These are phyloP conservation scores for Zapus hudsonius DNA, from an alignment of 2,113 vertebrate genomes.

Conservation along the genomic window DNA sequence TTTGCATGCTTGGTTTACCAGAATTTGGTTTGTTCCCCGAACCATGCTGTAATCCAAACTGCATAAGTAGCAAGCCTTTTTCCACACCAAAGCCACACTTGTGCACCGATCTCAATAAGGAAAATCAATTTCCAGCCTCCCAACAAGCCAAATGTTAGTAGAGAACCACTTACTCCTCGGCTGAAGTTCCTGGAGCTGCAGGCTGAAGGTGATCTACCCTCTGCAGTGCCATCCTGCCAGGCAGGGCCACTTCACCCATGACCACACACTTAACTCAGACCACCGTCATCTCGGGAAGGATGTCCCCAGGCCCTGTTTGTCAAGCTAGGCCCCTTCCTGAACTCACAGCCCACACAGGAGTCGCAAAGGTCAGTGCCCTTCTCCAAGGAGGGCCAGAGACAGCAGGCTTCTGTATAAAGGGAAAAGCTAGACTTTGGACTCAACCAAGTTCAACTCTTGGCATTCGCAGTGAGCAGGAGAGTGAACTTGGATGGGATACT, in stretches of 20 bases:
- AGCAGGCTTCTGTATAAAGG: not conserved
- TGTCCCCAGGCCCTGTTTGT: not conserved
- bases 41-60: not conserved
- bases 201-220: not conserved
- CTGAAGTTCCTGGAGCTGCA: not conserved
- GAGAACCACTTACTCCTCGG: not conserved
- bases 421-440: slow-evolving; percentile 22
- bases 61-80: not conserved
- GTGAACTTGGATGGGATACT: not conserved
- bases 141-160: not conserved
- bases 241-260: not conserved
- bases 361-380: slow-evolving; percentile 26
- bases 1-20: slow-evolving; percentile 19
- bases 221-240: not conserved
- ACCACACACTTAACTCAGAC: not conserved
- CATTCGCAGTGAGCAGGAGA: not conserved
- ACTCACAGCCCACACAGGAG: not conserved
- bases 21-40: slow-evolving; percentile 37
- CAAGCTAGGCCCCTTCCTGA: not conserved
- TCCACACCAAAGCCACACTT: not conserved
- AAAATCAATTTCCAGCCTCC: slow-evolving; percentile 22
- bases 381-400: not conserved
- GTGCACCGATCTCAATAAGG: not conserved
- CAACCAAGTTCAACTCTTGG: slow-evolving; percentile 38
- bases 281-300: not conserved